Conservation (phyloP, 2,113 vertebrate genomes). For the Halichoerus grypus region DNA sequence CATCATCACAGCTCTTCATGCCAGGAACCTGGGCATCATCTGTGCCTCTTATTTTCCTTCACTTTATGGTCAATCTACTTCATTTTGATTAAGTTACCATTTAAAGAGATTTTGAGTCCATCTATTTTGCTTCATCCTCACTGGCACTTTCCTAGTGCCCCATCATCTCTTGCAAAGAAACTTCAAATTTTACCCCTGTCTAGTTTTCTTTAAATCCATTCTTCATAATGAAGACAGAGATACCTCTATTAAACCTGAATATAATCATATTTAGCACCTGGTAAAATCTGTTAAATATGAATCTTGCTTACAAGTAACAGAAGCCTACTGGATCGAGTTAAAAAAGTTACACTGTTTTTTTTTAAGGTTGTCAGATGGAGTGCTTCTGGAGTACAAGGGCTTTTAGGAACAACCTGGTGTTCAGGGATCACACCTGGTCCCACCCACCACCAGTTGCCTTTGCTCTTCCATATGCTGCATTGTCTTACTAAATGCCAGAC, state of each 20-base stretch:
- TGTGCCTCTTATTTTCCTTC: background rate
- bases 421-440: background rate
- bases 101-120: background rate
- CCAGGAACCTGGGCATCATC: background rate
- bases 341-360: background rate
- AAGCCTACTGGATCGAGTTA: background rate
- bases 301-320: background rate
- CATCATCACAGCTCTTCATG: background rate
- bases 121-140: background rate
- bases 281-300: background rate
- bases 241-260: background rate
- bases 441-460: background rate
- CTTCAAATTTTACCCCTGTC: background rate
- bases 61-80: background rate
- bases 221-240: background rate
- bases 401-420: background rate
- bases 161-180: background rate
- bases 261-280: background rate
- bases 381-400: background rate
- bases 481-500: background rate
- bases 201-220: background rate
- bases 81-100: background rate
- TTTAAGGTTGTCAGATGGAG: background rate
- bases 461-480: background rate
- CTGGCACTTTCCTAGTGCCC: background rate